Evolutionary conservation across 2,888 invertebrate genomes (phyloP), one percentile per base, ranked within the genome.

Genomic region (Cremastinae sp.): DNA sequence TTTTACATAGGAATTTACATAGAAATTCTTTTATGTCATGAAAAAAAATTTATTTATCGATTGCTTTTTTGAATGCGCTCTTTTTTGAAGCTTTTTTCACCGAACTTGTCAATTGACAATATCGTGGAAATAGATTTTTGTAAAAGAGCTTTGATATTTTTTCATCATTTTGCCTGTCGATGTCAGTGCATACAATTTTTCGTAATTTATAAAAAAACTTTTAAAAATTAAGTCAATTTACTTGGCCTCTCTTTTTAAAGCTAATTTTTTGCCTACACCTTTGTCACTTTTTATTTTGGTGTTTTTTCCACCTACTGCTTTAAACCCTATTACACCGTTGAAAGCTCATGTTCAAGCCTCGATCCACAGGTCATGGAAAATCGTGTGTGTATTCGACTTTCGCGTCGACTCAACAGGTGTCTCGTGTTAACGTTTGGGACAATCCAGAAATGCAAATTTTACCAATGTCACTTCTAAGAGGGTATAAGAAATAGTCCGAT

Each of bases 341-440:
- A 51, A 69, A 20, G 45, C 28, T 68, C 41, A 47, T 61, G 12
- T 49, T 58, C 51, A 41, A 59, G 59, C 49, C 62, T 53, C 22
- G 58, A 69, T 69, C 68, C 53, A 69, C 58, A 56, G 75, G 56
- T 72, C 43, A 72, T 62, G 69, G 71, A 71, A 72, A 64, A 64
- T 72, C 43, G 43, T 51, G 28, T 28, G 28, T 39, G 53, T 45
- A 65, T 12, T 69, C 59, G 55, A 72, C 28, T 62, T 64, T 56
- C 22, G 18, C 18, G 10, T 72, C 37, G 73, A 73, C n/a, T 76
- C 76, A 76, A 76, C 76, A 76, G 73, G 76, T 76, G 69, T 65
- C 71, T 56, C 66, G 39, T 39, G 35, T 75, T 35, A 75, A 61
- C 41, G 49, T 62, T 71, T 51, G 47, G 56, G 65, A 71, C 71